Conservation (phyloP, 2,888 invertebrate species). For the Pseudococcus viburni region DNA sequence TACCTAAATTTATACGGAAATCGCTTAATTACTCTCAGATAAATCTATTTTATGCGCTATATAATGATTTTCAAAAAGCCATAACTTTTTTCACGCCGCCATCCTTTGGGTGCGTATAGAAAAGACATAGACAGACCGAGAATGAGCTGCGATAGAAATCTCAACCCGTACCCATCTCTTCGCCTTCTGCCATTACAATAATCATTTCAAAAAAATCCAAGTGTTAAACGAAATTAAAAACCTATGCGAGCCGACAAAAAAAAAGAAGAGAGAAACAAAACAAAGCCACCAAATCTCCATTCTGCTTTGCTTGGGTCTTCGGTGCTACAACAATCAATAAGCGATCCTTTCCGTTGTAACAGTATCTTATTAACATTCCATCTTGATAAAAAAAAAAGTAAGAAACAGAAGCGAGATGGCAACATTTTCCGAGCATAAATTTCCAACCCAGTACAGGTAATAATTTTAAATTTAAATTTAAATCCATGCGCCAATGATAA, state of each 20-base stretch:
- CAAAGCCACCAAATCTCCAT: slow-evolving; percentile 33
- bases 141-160: neutral
- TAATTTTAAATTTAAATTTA: slow-evolving; percentile 40
- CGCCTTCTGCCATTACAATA: neutral
- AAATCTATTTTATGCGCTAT: slow-evolving; percentile 54
- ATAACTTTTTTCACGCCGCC: slow-evolving; percentile 42
- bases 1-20: slow-evolving; percentile 53
- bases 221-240: slow-evolving; percentile 51
- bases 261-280: neutral
- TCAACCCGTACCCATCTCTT: neutral
- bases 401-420: slow-evolving; percentile 50
- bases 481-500: slow-evolving; percentile 24
- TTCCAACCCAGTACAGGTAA: slow-evolving; percentile 4
- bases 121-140: neutral
- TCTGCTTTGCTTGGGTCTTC: neutral
- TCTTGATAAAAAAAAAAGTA: slow-evolving; percentile 22
- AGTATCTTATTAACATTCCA: slow-evolving; percentile 52
- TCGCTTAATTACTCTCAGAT: slow-evolving; percentile 54
- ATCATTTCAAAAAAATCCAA: slow-evolving; percentile 45
- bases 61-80: slow-evolving; percentile 27
- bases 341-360: neutral
- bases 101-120: neutral
- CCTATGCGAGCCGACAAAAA: slow-evolving; percentile 23
- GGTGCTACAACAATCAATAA: slow-evolving; percentile 30
- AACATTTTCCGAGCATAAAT: slow-evolving; percentile 44